These are phyloP conservation scores for rabbit (Oryctolagus cuniculus) DNA, from an alignment of 2,113 vertebrate species.

Conservation along the genomic window DNA sequence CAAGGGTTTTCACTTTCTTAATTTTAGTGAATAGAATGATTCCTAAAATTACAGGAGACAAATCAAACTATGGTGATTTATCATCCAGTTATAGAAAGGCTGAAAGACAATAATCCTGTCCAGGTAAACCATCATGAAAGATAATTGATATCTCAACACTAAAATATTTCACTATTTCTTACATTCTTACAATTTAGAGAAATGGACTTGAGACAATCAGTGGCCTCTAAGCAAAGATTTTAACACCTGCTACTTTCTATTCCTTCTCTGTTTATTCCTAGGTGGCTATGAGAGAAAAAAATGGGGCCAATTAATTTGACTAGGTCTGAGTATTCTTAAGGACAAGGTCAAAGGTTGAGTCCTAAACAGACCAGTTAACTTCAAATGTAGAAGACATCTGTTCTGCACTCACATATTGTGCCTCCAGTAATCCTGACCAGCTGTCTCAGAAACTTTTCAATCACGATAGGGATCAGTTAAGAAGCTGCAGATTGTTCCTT, in stretches of 20 bases:
- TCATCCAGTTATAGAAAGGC: not conserved
- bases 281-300: slow-evolving; percentile 37
- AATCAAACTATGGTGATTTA: slow-evolving; percentile 40
- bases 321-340: slow-evolving; percentile 32
- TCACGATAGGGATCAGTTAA: slow-evolving; percentile 51
- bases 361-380: slow-evolving; percentile 72
- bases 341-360: slow-evolving; percentile 71
- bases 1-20: slow-evolving; percentile 40
- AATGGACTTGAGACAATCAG: not conserved
- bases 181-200: slow-evolving; percentile 25
- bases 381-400: slow-evolving; percentile 79
- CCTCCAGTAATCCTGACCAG: slow-evolving; percentile 70
- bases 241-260: slow-evolving; percentile 50
- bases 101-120: slow-evolving; percentile 42
- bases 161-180: slow-evolving; percentile 41
- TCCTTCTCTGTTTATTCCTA: slow-evolving; percentile 31
- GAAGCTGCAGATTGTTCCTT: not conserved
- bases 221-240: not conserved
- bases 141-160: not conserved
- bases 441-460: slow-evolving; percentile 72
- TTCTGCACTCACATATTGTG: slow-evolving; percentile 62
- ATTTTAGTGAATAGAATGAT: slow-evolving; percentile 44
- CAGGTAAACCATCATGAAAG: not conserved
- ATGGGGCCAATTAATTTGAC: slow-evolving; percentile 38
- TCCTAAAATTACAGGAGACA: slow-evolving; percentile 8